Evolutionary conservation across 30 jellyfish, hydroid and myxozoan genomes (phyloP).

Genomic region (Mastigias papua): DNA sequence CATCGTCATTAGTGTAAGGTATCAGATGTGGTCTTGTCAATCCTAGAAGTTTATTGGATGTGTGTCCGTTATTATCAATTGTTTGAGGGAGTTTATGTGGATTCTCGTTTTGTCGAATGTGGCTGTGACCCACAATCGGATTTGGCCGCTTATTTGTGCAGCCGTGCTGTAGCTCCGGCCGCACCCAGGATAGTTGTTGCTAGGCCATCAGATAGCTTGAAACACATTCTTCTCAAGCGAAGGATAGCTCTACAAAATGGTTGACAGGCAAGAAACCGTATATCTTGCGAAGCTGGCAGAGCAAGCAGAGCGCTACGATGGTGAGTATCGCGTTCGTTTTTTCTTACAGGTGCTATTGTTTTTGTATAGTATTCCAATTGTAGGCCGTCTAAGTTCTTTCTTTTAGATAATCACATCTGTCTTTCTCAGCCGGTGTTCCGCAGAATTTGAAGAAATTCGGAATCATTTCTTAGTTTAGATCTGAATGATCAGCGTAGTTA

Average conservation of each 20-base stretch:
- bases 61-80: neutral
- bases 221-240: conserved; percentile 1
- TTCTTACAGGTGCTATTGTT: neutral
- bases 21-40: neutral
- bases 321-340: conserved; percentile 47
- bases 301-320: conserved; percentile 99
- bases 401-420: neutral
- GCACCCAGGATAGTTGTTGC: conserved; percentile 44
- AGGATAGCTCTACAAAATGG: conserved; percentile 49
- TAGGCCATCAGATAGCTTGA: conserved; percentile 23
- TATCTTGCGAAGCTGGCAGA: conserved; percentile 95
- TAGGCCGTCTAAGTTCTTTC: neutral
- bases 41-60: neutral
- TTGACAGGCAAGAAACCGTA: conserved; percentile 79
- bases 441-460: too few species aligned
- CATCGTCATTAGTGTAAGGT: too few species aligned
- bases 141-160: neutral
- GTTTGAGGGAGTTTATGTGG: neutral
- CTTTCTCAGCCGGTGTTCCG: neutral
- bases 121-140: neutral
- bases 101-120: neutral
- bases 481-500: too few species aligned
- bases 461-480: too few species aligned
- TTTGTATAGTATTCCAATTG: too few species aligned
- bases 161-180: conserved; percentile 20